phyloP scores from a whole-genome alignment of 2,888 invertebrate species.

The Ichneumoninae sp. region DNA sequence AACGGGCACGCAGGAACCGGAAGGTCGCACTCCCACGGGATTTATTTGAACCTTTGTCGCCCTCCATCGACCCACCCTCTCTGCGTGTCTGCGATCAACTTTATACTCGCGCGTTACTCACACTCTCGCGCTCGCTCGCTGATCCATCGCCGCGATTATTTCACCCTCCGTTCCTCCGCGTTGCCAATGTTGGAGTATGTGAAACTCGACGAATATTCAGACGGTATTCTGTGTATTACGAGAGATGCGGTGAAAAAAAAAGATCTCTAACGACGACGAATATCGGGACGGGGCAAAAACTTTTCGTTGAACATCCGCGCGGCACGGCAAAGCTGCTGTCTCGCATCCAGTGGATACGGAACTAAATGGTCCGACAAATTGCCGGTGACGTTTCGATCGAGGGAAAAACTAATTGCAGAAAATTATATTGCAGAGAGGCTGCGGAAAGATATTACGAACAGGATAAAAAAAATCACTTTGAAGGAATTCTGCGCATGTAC shows the following conservation, averaged over 20 bases:
- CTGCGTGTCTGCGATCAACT: slow-evolving; percentile 38
- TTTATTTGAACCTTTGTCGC: slow-evolving; percentile 72
- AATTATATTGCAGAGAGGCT: too few species aligned
- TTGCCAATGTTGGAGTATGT: slow-evolving; percentile 19
- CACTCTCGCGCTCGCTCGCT: slow-evolving; percentile 28
- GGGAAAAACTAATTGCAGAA: background rate
- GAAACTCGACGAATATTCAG: slow-evolving; percentile 25
- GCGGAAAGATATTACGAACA: too few species aligned
- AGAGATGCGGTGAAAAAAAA: slow-evolving; percentile 12
- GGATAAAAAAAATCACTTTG: too few species aligned
- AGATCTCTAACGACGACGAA: background rate
- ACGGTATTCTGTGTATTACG: background rate
- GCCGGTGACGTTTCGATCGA: background rate
- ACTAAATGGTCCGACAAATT: slow-evolving; percentile 35
- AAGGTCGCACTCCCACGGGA: slow-evolving; percentile 70
- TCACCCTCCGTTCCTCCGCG: slow-evolving; percentile 37
- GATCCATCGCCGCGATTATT: slow-evolving; percentile 61
- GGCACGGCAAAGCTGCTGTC: background rate
- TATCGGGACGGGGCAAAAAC: background rate
- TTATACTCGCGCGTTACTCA: slow-evolving; percentile 25
- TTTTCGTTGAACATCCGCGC: background rate
- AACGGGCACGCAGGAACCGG: slow-evolving; percentile 65
- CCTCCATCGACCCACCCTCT: slow-evolving; percentile 35
- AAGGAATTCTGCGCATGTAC: too few species aligned
- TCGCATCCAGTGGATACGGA: slow-evolving; percentile 14